These are phyloP conservation scores for Leucania comma DNA, from an alignment of 2,888 invertebrate genomes.

Conservation along the genomic window DNA sequence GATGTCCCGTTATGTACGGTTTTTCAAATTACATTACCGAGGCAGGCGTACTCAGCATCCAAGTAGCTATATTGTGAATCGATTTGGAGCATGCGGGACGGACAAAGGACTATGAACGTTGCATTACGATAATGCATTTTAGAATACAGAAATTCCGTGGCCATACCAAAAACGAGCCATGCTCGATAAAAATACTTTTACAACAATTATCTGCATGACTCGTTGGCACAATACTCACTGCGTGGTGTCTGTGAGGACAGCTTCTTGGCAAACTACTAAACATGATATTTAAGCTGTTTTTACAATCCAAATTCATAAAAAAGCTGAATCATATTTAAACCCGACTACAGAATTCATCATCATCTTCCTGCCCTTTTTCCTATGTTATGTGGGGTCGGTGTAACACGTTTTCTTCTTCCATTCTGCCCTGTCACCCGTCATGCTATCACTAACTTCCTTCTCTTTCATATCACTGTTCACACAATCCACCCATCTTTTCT, in stretches of 20 bases:
- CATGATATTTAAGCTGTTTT: constrained; percentile 21
- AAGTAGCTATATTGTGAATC: constrained; percentile 66
- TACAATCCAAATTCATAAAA: not conserved
- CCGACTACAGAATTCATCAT: too few relatives aligned
- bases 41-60: constrained; percentile 45
- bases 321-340: too few relatives aligned
- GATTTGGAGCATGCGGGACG: constrained; percentile 70
- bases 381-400: too few relatives aligned
- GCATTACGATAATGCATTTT: constrained; percentile 74
- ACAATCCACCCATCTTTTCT: too few relatives aligned
- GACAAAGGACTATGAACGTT: constrained; percentile 70
- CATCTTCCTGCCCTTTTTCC: too few relatives aligned
- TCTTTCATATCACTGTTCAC: too few relatives aligned
- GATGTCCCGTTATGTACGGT: constrained; percentile 61
- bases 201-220: constrained; percentile 45
- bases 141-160: constrained; percentile 67
- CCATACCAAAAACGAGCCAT: constrained; percentile 56
- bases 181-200: constrained; percentile 30
- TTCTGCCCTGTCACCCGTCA: too few relatives aligned
- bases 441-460: too few relatives aligned
- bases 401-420: too few relatives aligned
- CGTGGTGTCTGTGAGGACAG: constrained; percentile 44
- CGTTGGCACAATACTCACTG: constrained; percentile 40
- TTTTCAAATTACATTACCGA: constrained; percentile 67
- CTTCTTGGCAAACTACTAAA: constrained; percentile 54